Conservation (phyloP, 35 echinoderm and acorn worm genomes). For the Amphiura filiformis region DNA sequence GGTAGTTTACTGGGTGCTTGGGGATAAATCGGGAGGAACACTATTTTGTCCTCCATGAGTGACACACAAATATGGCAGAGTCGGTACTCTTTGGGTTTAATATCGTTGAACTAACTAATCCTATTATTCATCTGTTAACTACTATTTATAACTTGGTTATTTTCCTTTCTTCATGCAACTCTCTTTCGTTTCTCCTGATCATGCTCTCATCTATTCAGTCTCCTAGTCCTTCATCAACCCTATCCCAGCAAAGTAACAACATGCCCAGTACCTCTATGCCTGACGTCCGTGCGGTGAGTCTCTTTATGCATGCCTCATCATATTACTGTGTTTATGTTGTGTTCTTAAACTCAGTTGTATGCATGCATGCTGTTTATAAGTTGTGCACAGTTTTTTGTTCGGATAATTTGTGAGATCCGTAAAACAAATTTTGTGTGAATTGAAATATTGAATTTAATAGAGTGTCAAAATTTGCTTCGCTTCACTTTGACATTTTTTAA, state of each 20-base stretch:
- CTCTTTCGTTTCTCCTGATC: too few species aligned
- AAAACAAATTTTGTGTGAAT: neutral
- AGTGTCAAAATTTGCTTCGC: neutral
- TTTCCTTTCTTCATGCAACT: too few species aligned
- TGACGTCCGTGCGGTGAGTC: constrained; percentile 37
- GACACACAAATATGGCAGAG: too few species aligned
- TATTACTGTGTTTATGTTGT: neutral
- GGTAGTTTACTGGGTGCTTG: too few species aligned
- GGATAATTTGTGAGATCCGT: neutral
- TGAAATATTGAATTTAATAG: neutral
- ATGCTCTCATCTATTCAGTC: neutral
- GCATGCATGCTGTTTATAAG: neutral
- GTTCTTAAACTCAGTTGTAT: neutral
- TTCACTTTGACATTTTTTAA: too few species aligned
- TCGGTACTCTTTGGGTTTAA: too few species aligned
- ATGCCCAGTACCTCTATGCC: constrained; percentile 32
- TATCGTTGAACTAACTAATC: too few species aligned
- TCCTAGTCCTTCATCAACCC: constrained; percentile 22
- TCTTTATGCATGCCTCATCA: neutral
- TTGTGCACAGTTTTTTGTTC: neutral
- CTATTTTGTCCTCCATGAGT: too few species aligned
- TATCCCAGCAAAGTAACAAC: constrained; percentile 35
- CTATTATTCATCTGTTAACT: too few species aligned
- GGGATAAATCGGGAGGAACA: too few species aligned
- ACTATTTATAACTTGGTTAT: too few species aligned